Base-by-base conservation (phyloP, 2,113 vertebrate species). In the Oenanthe melanoleuca region DNA sequence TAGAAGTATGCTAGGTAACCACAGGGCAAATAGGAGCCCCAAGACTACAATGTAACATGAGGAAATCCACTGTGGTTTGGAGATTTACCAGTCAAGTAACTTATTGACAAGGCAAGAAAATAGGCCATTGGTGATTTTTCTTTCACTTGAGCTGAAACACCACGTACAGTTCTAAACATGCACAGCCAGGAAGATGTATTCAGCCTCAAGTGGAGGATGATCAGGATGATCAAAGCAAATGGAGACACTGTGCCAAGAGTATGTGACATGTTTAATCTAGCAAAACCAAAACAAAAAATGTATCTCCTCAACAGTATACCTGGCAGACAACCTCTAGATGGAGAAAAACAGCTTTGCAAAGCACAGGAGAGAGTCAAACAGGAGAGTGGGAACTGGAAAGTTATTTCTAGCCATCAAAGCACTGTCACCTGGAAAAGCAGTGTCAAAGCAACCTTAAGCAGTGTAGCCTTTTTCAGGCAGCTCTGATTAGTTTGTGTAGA, bases 121-220 rank as follows among this genome's bases (percentile, higher is more conserved):
- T 5, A 14, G 67, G 42, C 38, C 2, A 5, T 25, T 66, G 56
- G 11, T 74, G 26, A 38, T 25, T 74, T 56, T 86, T 69, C 47
- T 77, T 93, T 84, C 15, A 8, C 31, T 63, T 77, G 50, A 57
- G 31, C 55, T 84, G 50, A 73, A 87, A 37, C 5, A 33, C 11
- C 0, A 0, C 10, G n/a, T 37, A 21, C 31, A 16, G 11, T 50
- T 50, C 31, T 66, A 64, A 82, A 42, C 34, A 21, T 19, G 11
- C 20, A 13, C 0, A 0, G 57, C 37, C 47, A 49, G 59, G 44
- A 77, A 56, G 40, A 67, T 9, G 23, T 17, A 45, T 9, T 70
- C 56, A 49, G 2, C 13, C 34, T 80, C 59, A 72, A 3, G 34
- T 0, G 2, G 14, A 87, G 61, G 49, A 71, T 20, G 19, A 40